These are phyloP conservation scores for Poecilia velifera DNA, from an alignment of 2,797 vertebrate genomes.

Conservation along the genomic window DNA sequence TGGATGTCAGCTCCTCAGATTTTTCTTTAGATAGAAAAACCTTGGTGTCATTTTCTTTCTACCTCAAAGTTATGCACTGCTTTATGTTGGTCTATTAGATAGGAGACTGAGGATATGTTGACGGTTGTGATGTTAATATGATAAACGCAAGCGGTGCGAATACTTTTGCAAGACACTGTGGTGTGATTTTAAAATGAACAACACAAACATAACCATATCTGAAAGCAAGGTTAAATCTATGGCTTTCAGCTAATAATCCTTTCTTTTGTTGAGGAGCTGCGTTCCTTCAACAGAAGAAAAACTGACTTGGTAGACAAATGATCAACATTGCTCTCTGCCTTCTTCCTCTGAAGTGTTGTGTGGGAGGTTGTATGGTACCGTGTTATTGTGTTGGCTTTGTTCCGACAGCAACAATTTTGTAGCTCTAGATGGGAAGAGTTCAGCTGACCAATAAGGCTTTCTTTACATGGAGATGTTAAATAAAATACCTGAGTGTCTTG, in stretches of 20 bases:
- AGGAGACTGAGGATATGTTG: neutral
- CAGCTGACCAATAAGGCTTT: neutral
- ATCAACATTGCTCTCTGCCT: neutral
- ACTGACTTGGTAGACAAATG: neutral
- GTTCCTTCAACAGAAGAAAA: neutral
- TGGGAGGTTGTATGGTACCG: neutral
- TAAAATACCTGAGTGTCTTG: neutral
- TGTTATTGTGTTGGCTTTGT: neutral
- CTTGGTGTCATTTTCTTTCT: neutral
- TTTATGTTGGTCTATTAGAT: neutral
- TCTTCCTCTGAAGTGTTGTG: constrained; percentile 1
- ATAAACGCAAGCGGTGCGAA: neutral
- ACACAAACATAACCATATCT: neutral
- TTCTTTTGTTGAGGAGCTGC: neutral
- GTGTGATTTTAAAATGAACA: neutral
- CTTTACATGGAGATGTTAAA: neutral
- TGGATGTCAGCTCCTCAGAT: neutral
- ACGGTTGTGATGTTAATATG: neutral
- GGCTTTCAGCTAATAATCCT: neutral
- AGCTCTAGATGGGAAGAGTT: neutral
- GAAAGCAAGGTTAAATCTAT: neutral
- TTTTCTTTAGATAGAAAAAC: neutral
- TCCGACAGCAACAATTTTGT: neutral
- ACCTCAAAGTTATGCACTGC: neutral
- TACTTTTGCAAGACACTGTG: neutral